Evolutionary conservation across 2,797 vertebrate species (phyloP).

Genomic region (Tangara arthus): DNA sequence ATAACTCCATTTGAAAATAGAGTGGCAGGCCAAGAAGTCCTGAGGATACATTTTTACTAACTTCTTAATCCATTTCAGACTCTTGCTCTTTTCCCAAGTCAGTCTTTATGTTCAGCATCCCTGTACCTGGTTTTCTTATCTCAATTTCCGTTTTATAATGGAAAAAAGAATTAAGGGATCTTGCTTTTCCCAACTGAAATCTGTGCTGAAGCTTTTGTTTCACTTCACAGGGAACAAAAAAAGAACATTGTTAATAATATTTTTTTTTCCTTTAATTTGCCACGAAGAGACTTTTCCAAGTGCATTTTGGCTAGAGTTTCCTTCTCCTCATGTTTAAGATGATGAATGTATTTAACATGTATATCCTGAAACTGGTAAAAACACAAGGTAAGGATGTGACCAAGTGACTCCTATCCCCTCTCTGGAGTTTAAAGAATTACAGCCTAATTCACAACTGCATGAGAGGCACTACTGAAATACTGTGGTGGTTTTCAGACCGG

Average conservation of each 20-base stretch:
- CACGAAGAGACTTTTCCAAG: neutral
- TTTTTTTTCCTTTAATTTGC: neutral
- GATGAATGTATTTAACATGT: fast-evolving
- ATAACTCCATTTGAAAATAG: conserved; percentile 69
- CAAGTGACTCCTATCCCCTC: neutral
- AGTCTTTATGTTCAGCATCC: conserved; percentile 31
- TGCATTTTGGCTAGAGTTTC: neutral
- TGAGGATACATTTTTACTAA: conserved; percentile 59
- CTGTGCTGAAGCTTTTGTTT: neutral
- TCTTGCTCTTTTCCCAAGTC: conserved; percentile 43
- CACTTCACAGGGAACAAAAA: neutral
- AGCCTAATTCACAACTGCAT: neutral
- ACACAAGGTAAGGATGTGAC: neutral
- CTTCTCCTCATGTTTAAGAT: neutral
- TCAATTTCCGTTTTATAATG: conserved; percentile 36
- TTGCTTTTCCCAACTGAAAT: neutral
- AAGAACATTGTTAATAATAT: neutral
- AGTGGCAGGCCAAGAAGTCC: conserved; percentile 64
- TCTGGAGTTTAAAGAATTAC: neutral
- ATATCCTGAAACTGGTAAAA: neutral
- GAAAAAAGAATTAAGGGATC: conserved; percentile 20
- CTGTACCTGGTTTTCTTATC: conserved; percentile 23
- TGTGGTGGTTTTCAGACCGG: neutral
- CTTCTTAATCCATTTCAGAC: conserved; percentile 61
- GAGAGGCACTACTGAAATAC: neutral